Percentiles rank a stretch among this genome's conserved stretches.
Conservation (phyloP, 2,113 vertebrate species). For the Athene cunicularia region DNA sequence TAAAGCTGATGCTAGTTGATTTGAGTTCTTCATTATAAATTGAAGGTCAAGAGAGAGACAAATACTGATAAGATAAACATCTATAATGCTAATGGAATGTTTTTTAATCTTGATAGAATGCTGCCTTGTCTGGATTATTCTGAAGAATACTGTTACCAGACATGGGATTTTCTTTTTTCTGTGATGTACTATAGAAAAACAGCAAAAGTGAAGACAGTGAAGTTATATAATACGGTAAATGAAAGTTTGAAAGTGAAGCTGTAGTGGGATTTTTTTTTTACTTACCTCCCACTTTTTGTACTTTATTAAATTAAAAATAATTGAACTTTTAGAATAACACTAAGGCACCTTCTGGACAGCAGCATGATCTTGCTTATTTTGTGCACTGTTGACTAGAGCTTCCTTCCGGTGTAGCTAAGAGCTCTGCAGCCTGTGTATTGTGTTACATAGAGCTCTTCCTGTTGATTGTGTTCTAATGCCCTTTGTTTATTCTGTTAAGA, state of each 20-base stretch:
- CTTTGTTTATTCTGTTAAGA: constrained; percentile 73
- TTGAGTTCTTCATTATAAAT: neutral
- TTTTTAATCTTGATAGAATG: neutral
- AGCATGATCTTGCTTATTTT: neutral
- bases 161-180: neutral
- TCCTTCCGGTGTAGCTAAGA: constrained; percentile 58
- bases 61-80: neutral
- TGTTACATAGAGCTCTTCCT: constrained; percentile 68
- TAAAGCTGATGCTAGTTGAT: neutral
- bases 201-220: neutral
- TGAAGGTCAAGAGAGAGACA: neutral
- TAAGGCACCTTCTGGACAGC: neutral
- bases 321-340: neutral
- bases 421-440: constrained; percentile 56
- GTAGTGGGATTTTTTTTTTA: neutral
- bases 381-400: constrained; percentile 31
- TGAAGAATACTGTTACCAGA: neutral
- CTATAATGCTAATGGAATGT: neutral
- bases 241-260: neutral
- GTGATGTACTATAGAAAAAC: neutral
- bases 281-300: neutral
- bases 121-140: neutral
- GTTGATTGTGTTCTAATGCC: constrained; percentile 73
- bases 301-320: neutral
- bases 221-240: neutral